phyloP scores from a whole-genome alignment of 2,113 vertebrate species.

The Pedionomus torquatus region DNA sequence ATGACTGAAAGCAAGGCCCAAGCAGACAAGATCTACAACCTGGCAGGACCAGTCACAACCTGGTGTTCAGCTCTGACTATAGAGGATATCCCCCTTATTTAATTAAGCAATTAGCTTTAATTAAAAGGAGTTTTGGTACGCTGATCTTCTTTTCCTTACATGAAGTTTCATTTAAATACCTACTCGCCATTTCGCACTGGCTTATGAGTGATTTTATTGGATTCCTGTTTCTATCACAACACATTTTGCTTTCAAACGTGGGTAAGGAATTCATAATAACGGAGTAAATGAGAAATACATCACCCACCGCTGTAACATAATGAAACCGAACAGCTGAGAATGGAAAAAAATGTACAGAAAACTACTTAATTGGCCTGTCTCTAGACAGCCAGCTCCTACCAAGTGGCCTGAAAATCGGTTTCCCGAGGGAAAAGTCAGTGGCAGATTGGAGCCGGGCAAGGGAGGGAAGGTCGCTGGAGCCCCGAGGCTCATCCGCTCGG shows the following conservation, averaged over 20 bases:
- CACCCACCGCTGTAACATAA: slow-evolving; percentile 22
- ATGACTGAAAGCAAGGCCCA: not conserved
- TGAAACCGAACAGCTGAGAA: not conserved
- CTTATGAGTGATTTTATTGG: not conserved
- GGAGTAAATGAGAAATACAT: slow-evolving; percentile 48
- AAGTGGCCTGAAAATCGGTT: not conserved
- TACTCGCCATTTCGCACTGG: not conserved
- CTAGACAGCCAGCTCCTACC: not conserved
- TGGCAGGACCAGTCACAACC: not conserved
- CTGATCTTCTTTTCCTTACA: not conserved
- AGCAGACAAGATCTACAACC: not conserved
- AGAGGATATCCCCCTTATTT: not conserved
- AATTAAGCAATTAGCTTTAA: not conserved
- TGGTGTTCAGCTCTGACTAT: rapidly evolving
- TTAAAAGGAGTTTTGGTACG: not conserved
- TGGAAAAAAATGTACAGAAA: not conserved
- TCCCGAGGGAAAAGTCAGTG: not conserved
- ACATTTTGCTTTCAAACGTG: not conserved
- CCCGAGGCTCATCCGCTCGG: not conserved
- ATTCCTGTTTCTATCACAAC: not conserved
- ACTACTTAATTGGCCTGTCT: slow-evolving; percentile 34
- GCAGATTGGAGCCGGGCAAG: not conserved
- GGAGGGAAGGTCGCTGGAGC: not conserved
- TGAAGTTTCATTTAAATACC: not conserved
- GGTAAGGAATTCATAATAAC: slow-evolving; percentile 7